Evolutionary conservation across 1,140 invertebrate species (phyloP).

Genomic region (Acromyrmex heyeri): DNA sequence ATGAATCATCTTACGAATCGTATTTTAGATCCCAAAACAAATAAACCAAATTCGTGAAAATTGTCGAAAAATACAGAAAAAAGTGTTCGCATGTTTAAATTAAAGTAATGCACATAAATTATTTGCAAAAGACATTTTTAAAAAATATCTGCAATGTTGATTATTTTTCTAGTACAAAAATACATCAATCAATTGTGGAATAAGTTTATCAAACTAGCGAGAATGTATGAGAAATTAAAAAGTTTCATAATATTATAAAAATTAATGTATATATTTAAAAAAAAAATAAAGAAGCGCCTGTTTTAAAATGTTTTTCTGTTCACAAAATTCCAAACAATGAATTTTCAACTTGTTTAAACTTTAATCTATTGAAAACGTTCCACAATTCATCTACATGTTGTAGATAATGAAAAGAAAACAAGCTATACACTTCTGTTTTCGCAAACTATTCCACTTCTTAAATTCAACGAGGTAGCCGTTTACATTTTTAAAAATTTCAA

Average conservation of each 20-base stretch:
- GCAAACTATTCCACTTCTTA: background rate
- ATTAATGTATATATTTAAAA: background rate
- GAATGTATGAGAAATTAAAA: background rate
- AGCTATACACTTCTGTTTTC: background rate
- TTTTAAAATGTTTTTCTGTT: background rate
- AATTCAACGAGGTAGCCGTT: background rate
- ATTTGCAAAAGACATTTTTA: background rate
- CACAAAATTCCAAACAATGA: background rate
- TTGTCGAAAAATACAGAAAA: background rate
- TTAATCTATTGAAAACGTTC: constrained; percentile 29
- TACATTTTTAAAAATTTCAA: background rate
- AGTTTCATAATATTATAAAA: background rate
- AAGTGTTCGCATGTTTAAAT: background rate
- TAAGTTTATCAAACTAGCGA: background rate
- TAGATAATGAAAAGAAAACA: constrained; percentile 4
- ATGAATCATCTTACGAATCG: background rate
- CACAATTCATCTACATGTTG: constrained; percentile 5
- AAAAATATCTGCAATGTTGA: background rate
- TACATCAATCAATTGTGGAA: background rate
- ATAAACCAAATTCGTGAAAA: background rate
- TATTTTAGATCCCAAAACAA: constrained; percentile 12
- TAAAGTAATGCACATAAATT: background rate
- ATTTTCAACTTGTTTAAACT: constrained; percentile 5
- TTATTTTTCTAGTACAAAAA: background rate
- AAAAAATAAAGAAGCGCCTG: background rate